Percentiles rank a stretch among this genome's conserved stretches.
These are phyloP conservation scores for Torymus aiolomorphi DNA, from an alignment of 2,888 invertebrate genomes.

Conservation along the genomic window DNA sequence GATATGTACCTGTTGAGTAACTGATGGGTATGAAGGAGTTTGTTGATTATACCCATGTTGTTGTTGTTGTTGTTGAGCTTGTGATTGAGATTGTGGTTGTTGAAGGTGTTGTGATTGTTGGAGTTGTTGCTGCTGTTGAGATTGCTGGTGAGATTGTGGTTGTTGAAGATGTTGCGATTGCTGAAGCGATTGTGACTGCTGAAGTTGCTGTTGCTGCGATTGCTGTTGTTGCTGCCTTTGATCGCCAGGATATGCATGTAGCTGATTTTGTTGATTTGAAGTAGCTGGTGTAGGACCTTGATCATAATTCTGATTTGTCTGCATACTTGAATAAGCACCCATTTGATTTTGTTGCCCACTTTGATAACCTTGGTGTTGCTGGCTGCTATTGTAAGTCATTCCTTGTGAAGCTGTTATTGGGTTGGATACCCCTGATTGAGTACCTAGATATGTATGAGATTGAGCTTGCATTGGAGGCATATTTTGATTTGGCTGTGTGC, in stretches of 20 bases:
- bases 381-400: conserved; percentile 45
- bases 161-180: conserved; percentile 18
- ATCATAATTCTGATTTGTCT: conserved; percentile 59
- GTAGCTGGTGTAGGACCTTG: conserved; percentile 34
- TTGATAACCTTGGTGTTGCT: conserved; percentile 53
- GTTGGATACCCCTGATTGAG: conserved; percentile 38
- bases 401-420: conserved; percentile 23
- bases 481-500: conserved; percentile 39
- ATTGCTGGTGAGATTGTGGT: neutral
- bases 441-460: conserved; percentile 48
- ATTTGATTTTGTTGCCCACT: conserved; percentile 65
- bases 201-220: conserved; percentile 8
- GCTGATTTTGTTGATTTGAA: conserved; percentile 42
- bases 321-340: conserved; percentile 61
- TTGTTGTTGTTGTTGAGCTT: too few species aligned
- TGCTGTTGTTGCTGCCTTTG: conserved; percentile 39
- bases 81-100: conserved; percentile 25
- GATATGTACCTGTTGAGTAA: conserved; percentile 46
- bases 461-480: conserved; percentile 57
- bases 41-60: conserved; percentile 50
- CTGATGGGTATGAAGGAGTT: conserved; percentile 18
- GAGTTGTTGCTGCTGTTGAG: conserved; percentile 8
- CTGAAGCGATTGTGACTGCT: neutral
- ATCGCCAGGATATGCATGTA: conserved; percentile 37
- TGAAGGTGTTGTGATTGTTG: conserved; percentile 30